Evolutionary conservation across 1,140 invertebrate genomes (phyloP).

Genomic region (Drosophila arawakana): DNA sequence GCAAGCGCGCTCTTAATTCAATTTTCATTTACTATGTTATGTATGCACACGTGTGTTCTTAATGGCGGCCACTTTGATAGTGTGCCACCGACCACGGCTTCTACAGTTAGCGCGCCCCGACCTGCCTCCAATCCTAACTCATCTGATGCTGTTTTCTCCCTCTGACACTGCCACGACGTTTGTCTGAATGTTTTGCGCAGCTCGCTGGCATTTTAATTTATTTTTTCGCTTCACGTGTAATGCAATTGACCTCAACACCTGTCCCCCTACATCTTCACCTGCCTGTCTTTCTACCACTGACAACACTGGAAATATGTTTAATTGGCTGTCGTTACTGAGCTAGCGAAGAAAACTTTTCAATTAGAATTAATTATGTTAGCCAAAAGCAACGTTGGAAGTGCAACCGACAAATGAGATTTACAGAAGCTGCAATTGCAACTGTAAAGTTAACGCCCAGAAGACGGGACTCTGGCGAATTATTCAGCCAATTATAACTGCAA

Average conservation of each 20-base stretch:
- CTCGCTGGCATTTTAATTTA: slow-evolving; percentile 49
- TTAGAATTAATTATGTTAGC: slow-evolving; percentile 73
- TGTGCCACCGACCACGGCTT: slow-evolving; percentile 9
- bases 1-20: slow-evolving; percentile 60
- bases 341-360: slow-evolving; percentile 70
- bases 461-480: slow-evolving; percentile 49
- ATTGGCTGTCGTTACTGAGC: slow-evolving; percentile 45
- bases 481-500: slow-evolving; percentile 72
- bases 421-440: slow-evolving; percentile 28
- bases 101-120: no score
- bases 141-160: slow-evolving; percentile 39
- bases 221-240: slow-evolving; percentile 41
- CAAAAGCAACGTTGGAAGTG: slow-evolving; percentile 21
- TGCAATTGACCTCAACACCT: slow-evolving; percentile 54
- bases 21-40: slow-evolving; percentile 58
- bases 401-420: slow-evolving; percentile 25
- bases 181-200: slow-evolving; percentile 23
- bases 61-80: slow-evolving; percentile 34
- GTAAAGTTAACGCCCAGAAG: not conserved
- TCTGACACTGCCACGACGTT: slow-evolving; percentile 49
- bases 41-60: slow-evolving; percentile 54
- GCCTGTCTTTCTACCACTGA: not conserved
- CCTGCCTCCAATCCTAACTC: slow-evolving; percentile 3
- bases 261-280: not conserved
- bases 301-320: slow-evolving; percentile 52